These are phyloP conservation scores for Alligator sinensis DNA, from an alignment of 2,113 vertebrate genomes.

Conservation along the genomic window DNA sequence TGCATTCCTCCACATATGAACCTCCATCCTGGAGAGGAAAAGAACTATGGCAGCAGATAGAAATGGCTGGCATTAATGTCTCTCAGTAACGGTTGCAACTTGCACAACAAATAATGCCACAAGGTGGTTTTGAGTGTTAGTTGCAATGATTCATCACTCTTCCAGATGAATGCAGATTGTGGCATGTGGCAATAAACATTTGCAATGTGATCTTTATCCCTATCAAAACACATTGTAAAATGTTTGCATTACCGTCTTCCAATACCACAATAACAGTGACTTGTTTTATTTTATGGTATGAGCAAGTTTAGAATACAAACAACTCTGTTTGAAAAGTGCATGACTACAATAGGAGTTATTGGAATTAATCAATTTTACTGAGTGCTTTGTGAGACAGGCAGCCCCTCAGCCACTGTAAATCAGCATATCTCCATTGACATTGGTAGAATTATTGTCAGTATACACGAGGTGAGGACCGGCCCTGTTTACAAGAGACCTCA, in stretches of 20 bases:
- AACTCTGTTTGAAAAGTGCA: neutral
- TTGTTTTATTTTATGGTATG: neutral
- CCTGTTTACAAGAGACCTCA: neutral
- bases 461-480: neutral
- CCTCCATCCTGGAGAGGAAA: neutral
- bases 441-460: no score
- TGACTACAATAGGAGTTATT: neutral
- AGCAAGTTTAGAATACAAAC: neutral
- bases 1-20: neutral
- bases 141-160: neutral
- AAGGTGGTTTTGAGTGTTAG: neutral
- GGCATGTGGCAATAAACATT: neutral
- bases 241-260: neutral
- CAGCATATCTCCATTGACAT: neutral
- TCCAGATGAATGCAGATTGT: neutral
- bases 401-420: neutral
- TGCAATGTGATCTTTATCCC: neutral
- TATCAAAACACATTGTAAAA: neutral
- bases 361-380: neutral
- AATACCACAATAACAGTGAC: neutral
- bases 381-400: neutral
- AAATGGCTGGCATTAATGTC: neutral
- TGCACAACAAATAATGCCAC: neutral
- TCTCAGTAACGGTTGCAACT: neutral
- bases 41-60: neutral